Evolutionary conservation across 1,140 invertebrate genomes (phyloP).

Genomic region (Nasonia vitripennis): DNA sequence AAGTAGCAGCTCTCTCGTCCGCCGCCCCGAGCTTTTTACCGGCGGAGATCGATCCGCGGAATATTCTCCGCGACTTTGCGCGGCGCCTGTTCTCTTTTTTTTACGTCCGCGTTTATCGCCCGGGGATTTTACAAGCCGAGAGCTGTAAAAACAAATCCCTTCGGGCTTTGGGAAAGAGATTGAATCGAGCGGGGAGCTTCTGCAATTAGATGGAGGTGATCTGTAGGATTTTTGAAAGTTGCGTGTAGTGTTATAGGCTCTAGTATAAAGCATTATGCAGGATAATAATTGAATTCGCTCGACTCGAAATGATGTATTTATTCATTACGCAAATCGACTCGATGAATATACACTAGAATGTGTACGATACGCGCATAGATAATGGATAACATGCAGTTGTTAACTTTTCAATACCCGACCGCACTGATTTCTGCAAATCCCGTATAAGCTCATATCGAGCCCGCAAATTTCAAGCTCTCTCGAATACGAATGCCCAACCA

Average conservation of each 20-base stretch:
- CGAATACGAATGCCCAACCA: too few species aligned
- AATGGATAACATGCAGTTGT: too few species aligned
- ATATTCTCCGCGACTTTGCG: neutral
- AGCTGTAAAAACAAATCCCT: neutral
- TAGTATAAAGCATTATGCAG: neutral
- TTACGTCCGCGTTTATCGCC: conserved; percentile 2
- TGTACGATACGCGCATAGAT: neutral
- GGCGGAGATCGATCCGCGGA: conserved; percentile 8
- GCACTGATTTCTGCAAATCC: too few species aligned
- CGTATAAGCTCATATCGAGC: too few species aligned
- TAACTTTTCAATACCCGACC: too few species aligned
- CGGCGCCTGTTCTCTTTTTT: neutral
- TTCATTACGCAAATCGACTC: neutral
- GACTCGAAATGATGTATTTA: neutral
- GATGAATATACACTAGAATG: neutral
- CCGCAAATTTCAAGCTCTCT: too few species aligned
- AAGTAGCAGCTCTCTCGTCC: conserved; percentile 7
- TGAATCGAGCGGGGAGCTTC: neutral
- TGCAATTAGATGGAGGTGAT: neutral
- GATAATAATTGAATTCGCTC: neutral
- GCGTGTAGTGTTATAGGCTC: neutral
- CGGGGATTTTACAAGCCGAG: neutral
- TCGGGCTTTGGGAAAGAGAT: neutral
- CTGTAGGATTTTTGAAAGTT: neutral
- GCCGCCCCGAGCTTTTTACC: neutral